phyloP scores from a whole-genome alignment of 2,113 vertebrate species.

The human region GRCh38 chr6:41075501-41076000 shows the following conservation, averaged over 20 bases:
- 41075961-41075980: not conserved
- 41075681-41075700: not conserved
- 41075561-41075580: not conserved
- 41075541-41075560: not conserved
- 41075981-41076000: not conserved
- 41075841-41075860: not conserved
- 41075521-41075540: not conserved
- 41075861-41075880: not conserved
- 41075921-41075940: not conserved
- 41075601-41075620: not conserved
- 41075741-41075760: not conserved
- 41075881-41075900: not conserved
- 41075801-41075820: not conserved
- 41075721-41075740: not conserved
- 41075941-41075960: conserved; percentile 5
- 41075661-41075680: not conserved
- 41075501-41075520: not conserved
- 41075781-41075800: not conserved
- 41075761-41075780: not conserved
- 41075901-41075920: not conserved
- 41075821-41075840: not conserved
- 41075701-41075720: too few relatives aligned
- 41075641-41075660: not conserved
- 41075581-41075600: not conserved
- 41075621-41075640: not conserved